Conservation (phyloP, 2,888 invertebrate genomes). For the Leptopterna dolabrata region DNA sequence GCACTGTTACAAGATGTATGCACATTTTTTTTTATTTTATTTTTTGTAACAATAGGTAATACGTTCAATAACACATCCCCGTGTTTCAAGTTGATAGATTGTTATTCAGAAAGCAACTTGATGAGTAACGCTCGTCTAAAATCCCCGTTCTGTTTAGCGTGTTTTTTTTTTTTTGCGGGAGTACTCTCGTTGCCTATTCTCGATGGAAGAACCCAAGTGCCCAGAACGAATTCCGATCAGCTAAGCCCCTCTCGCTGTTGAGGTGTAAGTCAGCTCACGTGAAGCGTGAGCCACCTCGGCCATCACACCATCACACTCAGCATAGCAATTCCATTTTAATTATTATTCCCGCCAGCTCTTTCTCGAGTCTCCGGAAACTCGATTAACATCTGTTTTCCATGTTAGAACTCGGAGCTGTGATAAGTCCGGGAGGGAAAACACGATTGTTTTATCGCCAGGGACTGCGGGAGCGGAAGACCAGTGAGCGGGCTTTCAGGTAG, state of each 20-base stretch:
- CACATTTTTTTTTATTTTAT: no score
- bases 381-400: constrained; percentile 8
- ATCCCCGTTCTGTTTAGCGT: no score
- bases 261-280: not conserved
- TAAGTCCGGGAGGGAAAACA: not conserved
- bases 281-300: not conserved
- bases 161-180: no score
- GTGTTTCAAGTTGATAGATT: no score
- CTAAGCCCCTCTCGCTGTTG: not conserved
- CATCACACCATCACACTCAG: not conserved
- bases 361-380: not conserved
- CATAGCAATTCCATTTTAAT: not conserved
- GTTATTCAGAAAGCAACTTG: no score
- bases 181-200: no score
- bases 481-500: not conserved
- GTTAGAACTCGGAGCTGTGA: not conserved
- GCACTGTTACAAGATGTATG: no score
- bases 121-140: no score
- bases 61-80: no score
- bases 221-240: not conserved
- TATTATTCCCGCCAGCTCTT: not conserved
- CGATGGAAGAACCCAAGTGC: not conserved
- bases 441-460: not conserved
- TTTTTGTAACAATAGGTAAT: no score
- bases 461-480: not conserved